phyloP scores from a whole-genome alignment of 2,797 vertebrate genomes.

The Poecilia gillii region DNA sequence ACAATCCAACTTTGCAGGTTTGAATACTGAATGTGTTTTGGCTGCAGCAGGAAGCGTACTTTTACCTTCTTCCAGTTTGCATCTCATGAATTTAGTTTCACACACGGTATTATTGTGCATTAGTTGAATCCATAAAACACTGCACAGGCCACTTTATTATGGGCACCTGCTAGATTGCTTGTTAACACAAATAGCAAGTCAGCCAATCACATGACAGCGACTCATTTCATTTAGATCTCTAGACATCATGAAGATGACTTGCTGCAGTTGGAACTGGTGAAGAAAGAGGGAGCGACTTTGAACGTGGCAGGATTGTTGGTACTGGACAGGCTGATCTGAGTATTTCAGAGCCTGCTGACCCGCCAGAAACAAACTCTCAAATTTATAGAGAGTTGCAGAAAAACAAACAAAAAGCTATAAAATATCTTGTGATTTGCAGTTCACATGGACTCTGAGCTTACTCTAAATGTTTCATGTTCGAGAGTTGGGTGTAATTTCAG shows the following conservation, averaged over 20 bases:
- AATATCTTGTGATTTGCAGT: neutral
- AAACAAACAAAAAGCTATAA: neutral
- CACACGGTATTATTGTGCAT: neutral
- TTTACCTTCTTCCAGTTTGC: neutral
- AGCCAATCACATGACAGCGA: neutral
- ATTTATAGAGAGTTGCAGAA: neutral
- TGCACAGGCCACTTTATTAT: neutral
- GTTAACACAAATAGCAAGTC: neutral
- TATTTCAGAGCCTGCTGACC: neutral
- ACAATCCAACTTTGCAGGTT: neutral
- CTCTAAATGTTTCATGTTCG: neutral
- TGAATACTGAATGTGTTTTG: neutral
- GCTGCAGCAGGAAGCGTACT: neutral
- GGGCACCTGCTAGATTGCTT: neutral
- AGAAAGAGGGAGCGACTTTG: neutral
- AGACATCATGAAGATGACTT: neutral
- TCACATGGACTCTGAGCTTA: neutral
- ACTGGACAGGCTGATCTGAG: neutral
- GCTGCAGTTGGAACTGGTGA: neutral
- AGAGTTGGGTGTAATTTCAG: neutral
- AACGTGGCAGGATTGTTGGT: neutral
- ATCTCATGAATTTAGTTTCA: neutral
- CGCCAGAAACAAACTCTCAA: neutral
- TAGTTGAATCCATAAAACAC: neutral
- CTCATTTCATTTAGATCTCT: neutral